Evolutionary conservation across 2,113 vertebrate species (phyloP), one percentile per base, ranked within the genome.

Genomic region (Psittacus erithacus): DNA sequence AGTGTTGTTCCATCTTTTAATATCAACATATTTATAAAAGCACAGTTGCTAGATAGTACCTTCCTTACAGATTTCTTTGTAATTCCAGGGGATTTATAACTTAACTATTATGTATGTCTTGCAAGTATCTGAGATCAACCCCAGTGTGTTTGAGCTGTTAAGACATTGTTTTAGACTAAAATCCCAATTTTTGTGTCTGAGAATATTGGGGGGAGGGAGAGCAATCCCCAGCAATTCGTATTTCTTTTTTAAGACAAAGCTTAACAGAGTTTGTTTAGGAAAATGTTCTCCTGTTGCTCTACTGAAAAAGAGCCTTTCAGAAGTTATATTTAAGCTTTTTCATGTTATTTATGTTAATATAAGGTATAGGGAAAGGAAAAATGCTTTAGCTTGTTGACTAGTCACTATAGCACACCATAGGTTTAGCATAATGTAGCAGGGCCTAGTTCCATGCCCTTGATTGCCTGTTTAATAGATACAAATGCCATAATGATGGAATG

Each of bases 361-460:
- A 59, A 65, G 38, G 1, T 15, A 17, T 24, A 31, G 29, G 27
- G 39, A 46, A 81, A 57, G 12, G 55, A 55, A 43, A 12, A 75
- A 33, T 35, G 13, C 75, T 80, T 67, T 44, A 35, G 46, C 39
- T 64, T 82, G n/a, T 70, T 91, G 43, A 44, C 33, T 43, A 28
- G 53, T 68, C 35, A 11, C 57, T 7, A 6, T 35, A 57, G 41
- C 27, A 35, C 1, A 1, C 27, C 2, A 3, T 73, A 1, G 0
- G 31, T 83, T 78, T 44, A 41, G 41, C 24, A 35, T 41, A 50
- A 28, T 38, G 43, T 19, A n/a, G 29, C 14, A 39, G 80, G 28
- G 29, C n/a, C 50, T 44, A 11, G 31, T 67, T 77, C 62, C 25
- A 29, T 80, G 39, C 25, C 38, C 67, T 82, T 90, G 20, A 8